Percentiles rank a stretch among this genome's conserved stretches.
Evolutionary conservation across 2,797 vertebrate species (phyloP).

Genomic region (Anguilla obscura): DNA sequence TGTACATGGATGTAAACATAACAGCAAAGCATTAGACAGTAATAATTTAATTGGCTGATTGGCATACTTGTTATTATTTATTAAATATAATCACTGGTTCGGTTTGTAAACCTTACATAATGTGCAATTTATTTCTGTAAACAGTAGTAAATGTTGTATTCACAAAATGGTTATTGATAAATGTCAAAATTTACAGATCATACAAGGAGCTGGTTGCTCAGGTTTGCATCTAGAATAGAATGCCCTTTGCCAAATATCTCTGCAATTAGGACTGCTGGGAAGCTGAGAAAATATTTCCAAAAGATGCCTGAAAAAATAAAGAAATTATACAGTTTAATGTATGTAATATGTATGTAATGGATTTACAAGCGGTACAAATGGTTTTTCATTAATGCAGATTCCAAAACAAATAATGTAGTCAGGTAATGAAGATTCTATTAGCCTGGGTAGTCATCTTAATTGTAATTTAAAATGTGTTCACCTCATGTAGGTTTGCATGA

Average conservation of each 20-base stretch:
- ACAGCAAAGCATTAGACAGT: background rate
- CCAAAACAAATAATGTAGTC: background rate
- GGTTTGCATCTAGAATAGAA: background rate
- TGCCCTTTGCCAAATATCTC: background rate
- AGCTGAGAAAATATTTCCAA: background rate
- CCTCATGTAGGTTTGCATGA: background rate
- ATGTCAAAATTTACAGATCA: background rate
- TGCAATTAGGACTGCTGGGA: background rate
- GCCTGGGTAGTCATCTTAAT: background rate
- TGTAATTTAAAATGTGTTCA: background rate
- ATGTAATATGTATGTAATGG: background rate
- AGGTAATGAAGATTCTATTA: no score
- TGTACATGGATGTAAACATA: background rate
- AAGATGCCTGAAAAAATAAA: background rate
- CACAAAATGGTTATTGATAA: background rate
- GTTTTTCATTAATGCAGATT: background rate
- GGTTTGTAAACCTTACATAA: background rate
- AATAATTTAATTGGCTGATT: background rate
- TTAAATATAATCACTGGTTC: background rate
- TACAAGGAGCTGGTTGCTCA: background rate
- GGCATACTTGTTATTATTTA: background rate
- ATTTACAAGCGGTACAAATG: background rate
- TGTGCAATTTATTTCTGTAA: background rate
- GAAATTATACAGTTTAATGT: background rate
- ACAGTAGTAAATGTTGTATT: background rate